Evolutionary conservation across 1,140 invertebrate genomes (phyloP), one percentile per base, ranked within the genome.

Genomic region (Ylistrum balloti): DNA sequence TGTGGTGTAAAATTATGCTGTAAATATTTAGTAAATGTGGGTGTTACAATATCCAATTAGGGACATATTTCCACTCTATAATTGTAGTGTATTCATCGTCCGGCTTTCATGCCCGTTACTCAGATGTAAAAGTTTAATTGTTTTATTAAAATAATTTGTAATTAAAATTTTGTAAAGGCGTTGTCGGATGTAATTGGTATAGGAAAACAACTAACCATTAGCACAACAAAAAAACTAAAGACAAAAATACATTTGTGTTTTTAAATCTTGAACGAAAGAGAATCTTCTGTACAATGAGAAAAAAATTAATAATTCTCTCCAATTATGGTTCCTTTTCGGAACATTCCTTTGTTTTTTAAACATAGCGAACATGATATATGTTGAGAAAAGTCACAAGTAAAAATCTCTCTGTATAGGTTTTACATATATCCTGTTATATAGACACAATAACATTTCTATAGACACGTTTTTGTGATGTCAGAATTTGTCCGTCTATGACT

Each of bases 71-170:
- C 56, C 56, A 28, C 28, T 3, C 56, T 74, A 28, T 28, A 74
- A 74, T 74, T n/a, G 28, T 28, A 28, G 2, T 28, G 56, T 74
- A 74, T 74, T 74, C n/a, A 28, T 74, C 5, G 22, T 28, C n/a
- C 2, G 3, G 9, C 56, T n/a, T n/a, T n/a, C 56, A 28, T n/a
- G 56, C 28, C n/a, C n/a, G n/a, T n/a, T 74, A 28, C 56, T 74
- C 56, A 74, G 56, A 74, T 74, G 56, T 74, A 28, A 3, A 3
- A 28, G n/a, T 74, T 74, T 74, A 74, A 74, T 74, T 74, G 56
- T 74, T 74, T 74, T 74, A 74, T 74, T 74, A 74, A 74, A 74
- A n/a, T 74, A 74, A 74, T 74, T 74, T 28, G 9, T 74, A 17
- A 74, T 74, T 5, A 74, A 22, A 28, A n/a, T 74, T 74, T 74